Evolutionary conservation across 2,113 vertebrate species (phyloP).

Genomic region (Fulica atra): DNA sequence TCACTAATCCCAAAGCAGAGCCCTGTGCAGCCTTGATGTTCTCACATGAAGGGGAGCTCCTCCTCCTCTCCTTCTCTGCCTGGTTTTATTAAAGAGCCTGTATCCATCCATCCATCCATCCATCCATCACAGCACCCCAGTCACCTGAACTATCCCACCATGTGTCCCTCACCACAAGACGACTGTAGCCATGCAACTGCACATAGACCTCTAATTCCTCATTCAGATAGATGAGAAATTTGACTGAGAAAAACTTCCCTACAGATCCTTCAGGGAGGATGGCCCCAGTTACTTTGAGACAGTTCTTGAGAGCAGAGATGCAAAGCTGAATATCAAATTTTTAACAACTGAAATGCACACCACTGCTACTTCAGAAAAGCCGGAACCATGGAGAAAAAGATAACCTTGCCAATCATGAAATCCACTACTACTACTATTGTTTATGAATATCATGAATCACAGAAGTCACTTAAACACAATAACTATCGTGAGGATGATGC

Average conservation of each 20-base stretch:
- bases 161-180: background rate
- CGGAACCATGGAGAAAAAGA: background rate
- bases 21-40: background rate
- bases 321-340: background rate
- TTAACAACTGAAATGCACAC: background rate
- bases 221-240: background rate
- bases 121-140: background rate
- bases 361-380: background rate
- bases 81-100: background rate
- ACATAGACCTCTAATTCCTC: background rate
- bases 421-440: background rate
- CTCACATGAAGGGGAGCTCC: background rate
- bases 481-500: rapidly evolving
- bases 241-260: background rate
- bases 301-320: background rate
- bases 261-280: background rate
- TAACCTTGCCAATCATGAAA: background rate
- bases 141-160: background rate
- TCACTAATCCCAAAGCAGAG: background rate
- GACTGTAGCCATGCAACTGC: background rate
- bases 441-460: background rate
- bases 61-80: background rate
- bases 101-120: background rate
- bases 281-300: background rate
- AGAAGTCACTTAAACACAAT: background rate